Evolutionary conservation across 2,113 vertebrate species (phyloP).

Genomic region (Nematolebias whitei): DNA sequence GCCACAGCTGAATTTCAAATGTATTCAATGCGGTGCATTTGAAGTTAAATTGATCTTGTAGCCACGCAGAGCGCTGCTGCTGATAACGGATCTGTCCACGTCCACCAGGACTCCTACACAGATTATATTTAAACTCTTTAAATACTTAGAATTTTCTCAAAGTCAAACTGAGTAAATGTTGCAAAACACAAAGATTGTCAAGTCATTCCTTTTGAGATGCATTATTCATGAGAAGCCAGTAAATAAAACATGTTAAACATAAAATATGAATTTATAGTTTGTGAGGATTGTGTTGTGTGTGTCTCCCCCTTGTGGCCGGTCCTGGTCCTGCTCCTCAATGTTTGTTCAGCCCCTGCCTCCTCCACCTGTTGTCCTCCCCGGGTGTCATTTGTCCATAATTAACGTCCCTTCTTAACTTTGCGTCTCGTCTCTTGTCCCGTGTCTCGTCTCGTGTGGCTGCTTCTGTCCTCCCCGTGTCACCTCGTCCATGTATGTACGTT

Average conservation of each 20-base stretch:
- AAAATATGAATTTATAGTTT: too few species aligned
- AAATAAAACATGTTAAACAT: background rate
- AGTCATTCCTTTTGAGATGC: conserved; percentile 1
- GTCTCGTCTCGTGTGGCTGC: too few species aligned
- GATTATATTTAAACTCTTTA: conserved; percentile 27
- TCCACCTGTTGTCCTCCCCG: too few species aligned
- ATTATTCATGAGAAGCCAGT: background rate
- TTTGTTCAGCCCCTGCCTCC: too few species aligned
- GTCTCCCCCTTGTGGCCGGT: too few species aligned
- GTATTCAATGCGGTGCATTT: conserved; percentile 19
- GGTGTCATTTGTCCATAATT: too few species aligned
- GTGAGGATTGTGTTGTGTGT: too few species aligned
- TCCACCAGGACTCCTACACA: conserved; percentile 9
- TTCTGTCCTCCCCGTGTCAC: too few species aligned
- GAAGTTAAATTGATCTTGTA: conserved; percentile 52
- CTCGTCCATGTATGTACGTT: too few species aligned
- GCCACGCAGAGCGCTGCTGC: conserved; percentile 4
- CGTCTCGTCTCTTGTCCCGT: too few species aligned
- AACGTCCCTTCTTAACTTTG: too few species aligned
- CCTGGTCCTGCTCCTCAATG: too few species aligned
- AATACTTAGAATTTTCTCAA: conserved; percentile 16
- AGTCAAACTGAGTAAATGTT: conserved; percentile 9
- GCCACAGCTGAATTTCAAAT: conserved; percentile 37
- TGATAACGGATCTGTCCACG: conserved; percentile 10
- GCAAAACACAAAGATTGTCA: conserved; percentile 22